Percentiles rank a stretch among this genome's conserved stretches.
phyloP scores from a whole-genome alignment of 2,113 vertebrate genomes.

The Solea senegalensis region DNA sequence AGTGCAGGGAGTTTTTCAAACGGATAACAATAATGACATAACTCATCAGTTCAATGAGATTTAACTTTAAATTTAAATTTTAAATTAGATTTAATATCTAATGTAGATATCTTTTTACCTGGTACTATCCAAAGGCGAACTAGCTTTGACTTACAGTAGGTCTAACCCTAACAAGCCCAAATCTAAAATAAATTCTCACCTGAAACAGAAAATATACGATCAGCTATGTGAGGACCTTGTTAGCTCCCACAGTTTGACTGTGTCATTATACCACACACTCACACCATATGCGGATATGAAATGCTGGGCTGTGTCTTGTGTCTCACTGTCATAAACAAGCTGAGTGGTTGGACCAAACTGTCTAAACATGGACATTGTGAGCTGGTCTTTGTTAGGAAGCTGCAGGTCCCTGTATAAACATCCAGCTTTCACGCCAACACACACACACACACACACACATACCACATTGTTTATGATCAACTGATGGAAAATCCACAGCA shows the following conservation, averaged over 20 bases:
- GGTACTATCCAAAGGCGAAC: no score
- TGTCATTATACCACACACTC: constrained; percentile 15
- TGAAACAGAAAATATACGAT: not conserved
- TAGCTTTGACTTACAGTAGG: no score
- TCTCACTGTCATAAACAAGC: constrained; percentile 53
- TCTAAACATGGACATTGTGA: constrained; percentile 69
- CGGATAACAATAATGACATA: no score
- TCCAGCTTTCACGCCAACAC: constrained; percentile 32
- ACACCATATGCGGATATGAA: constrained; percentile 55
- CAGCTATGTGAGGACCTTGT: not conserved
- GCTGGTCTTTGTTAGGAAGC: constrained; percentile 46
- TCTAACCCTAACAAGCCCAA: no score
- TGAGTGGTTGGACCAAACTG: constrained; percentile 27
- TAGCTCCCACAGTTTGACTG: not conserved
- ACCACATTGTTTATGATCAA: not conserved
- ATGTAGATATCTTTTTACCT: no score
- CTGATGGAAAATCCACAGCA: constrained; percentile 22
- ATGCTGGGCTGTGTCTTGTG: constrained; percentile 35
- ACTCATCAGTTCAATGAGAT: no score
- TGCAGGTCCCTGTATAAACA: constrained; percentile 53
- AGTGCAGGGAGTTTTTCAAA: no score
- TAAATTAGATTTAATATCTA: no score
- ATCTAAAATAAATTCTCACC: no score
- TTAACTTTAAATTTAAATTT: no score
- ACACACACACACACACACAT: constrained; percentile 23